Conservation (phyloP, 2,797 vertebrate genomes). For the Argya squamiceps region DNA sequence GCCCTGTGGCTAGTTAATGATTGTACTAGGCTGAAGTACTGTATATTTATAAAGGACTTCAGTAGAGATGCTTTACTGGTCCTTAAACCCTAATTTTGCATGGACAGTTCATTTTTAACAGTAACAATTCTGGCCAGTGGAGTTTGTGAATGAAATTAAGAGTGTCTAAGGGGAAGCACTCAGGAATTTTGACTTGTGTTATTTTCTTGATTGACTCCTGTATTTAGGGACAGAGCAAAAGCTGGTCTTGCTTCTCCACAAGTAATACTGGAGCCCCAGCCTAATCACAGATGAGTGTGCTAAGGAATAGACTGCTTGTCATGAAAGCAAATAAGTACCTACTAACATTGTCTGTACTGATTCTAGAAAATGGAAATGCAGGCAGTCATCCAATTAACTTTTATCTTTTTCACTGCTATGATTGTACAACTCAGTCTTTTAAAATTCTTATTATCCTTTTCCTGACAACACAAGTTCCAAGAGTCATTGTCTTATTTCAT, state of each 20-base stretch:
- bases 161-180: background rate
- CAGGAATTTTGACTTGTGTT: background rate
- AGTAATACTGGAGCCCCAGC: background rate
- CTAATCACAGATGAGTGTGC: background rate
- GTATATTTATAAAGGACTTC: background rate
- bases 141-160: background rate
- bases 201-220: background rate
- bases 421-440: background rate
- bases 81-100: background rate
- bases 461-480: background rate
- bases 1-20: background rate
- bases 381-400: background rate
- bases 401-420: background rate
- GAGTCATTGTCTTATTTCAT: background rate
- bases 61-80: background rate
- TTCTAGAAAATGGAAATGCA: background rate
- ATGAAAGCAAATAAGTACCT: background rate
- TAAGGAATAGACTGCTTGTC: background rate
- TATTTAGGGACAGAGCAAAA: slow-evolving; percentile 9
- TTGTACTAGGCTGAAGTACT: background rate
- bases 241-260: background rate
- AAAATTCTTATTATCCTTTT: background rate
- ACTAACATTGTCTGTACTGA: background rate
- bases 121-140: background rate
- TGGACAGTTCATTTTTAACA: background rate